phyloP scores from a whole-genome alignment of 2,797 vertebrate genomes.

The Gadopsis marmoratus region DNA sequence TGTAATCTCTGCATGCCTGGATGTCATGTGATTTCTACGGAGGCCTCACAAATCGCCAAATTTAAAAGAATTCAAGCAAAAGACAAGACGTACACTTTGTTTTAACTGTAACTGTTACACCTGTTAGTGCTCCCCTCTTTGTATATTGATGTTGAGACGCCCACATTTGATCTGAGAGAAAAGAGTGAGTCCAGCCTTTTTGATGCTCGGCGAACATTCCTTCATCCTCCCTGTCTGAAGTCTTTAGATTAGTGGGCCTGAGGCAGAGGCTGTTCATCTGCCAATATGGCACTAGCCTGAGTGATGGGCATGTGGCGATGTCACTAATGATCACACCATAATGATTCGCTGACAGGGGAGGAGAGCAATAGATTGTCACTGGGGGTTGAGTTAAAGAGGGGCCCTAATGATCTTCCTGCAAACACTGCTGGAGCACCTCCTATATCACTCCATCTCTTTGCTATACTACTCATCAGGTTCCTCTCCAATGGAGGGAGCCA shows the following conservation, averaged over 20 bases:
- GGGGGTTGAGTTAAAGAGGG: conserved; percentile 83
- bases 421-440: conserved; percentile 79
- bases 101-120: conserved; percentile 1
- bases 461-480: conserved; percentile 73
- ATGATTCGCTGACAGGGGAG: conserved; percentile 87
- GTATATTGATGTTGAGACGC: not conserved
- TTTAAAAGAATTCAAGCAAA: not conserved
- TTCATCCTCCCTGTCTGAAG: conserved; percentile 81
- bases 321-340: conserved; percentile 88
- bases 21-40: not conserved
- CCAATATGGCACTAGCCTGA: conserved; percentile 85
- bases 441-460: conserved; percentile 78
- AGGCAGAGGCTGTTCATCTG: conserved; percentile 84
- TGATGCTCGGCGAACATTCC: conserved; percentile 70
- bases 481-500: conserved; percentile 77
- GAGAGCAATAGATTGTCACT: conserved; percentile 86
- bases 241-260: conserved; percentile 79
- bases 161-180: conserved; percentile 24
- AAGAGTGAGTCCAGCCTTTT: conserved; percentile 43
- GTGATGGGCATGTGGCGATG: conserved; percentile 84
- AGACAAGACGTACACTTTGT: not conserved
- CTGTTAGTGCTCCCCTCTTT: not conserved
- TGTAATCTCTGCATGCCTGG: not conserved
- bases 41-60: not conserved
- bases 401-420: conserved; percentile 83